Base-by-base conservation (phyloP, 2,113 vertebrate species). In the Pogonocichla stellata region DNA sequence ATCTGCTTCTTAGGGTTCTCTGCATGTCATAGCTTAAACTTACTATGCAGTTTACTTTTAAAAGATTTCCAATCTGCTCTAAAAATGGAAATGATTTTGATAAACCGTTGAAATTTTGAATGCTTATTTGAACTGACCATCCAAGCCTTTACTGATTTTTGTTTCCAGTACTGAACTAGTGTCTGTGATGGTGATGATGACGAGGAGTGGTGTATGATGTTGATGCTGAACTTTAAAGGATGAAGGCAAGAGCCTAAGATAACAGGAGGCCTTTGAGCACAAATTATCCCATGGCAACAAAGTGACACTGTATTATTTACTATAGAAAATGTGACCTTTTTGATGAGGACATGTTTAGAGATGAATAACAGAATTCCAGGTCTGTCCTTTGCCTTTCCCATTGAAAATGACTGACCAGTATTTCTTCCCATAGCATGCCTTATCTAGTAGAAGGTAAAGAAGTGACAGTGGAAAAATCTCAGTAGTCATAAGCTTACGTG, bases 241-340 rank as follows among this genome's bases (percentile, higher is more conserved):
- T 48, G 34, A 69, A 61, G 57, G 64, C 61, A 90, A 93, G 64
- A 82, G 42, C 24, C 29, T 66, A 89, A 78, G 51, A 71, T 26
- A 40, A 91, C 89, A 79, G 53, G n/a, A 90, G 36, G 28, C 31
- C 34, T 96, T 67, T 93, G 36, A 78, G 38, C 50, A 69, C 7
- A 10, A 42, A 61, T 65, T 71, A 66, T 84, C 50, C 61, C 33
- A 24, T 25, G 34, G 47, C 72, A 80, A 66, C 54, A 89, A 91
- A 38, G 2, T 83, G 86, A 71, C 19, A 47, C 34, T 81, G 13
- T 7, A 38, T 18, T 54, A 19, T 57, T 84, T 83, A 69, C 60
- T 29, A 12, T 51, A 81, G 72, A 80, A 80, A 61, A 26, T 24
- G 9, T 94, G 86, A 96, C 89, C 88, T 96, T 97, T 97, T 71